Percentiles rank a stretch among this genome's conserved stretches.
Evolutionary conservation across 2,888 invertebrate species (phyloP).

Genomic region (Argyresthia goedartella): DNA sequence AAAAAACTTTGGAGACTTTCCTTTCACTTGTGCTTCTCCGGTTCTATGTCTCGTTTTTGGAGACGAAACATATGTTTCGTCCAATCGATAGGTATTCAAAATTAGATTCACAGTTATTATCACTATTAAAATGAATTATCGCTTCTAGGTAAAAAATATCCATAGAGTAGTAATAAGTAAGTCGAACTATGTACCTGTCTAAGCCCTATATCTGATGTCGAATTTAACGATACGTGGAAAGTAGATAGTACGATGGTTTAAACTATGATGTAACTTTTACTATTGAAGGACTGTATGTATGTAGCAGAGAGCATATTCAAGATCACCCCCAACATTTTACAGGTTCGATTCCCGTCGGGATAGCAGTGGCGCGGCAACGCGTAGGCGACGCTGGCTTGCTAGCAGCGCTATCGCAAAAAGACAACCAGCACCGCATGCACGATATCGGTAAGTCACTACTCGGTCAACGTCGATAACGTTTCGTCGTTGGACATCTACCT

Average conservation of each 20-base stretch:
- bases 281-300: no score
- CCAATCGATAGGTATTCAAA: background rate
- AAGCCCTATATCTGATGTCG: no score
- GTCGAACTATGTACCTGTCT: no score
- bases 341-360: constrained; percentile 84
- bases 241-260: no score
- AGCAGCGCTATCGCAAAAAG: constrained; percentile 69
- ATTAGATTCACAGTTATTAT: no score
- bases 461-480: constrained; percentile 3
- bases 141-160: no score
- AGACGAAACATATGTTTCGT: background rate
- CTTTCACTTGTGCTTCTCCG: background rate
- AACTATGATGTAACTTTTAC: no score
- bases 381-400: constrained; percentile 74
- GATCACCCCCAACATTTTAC: constrained; percentile 6
- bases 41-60: background rate
- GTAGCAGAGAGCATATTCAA: no score
- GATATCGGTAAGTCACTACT: constrained; percentile 62
- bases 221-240: no score
- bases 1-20: background rate
- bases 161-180: no score
- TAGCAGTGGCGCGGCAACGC: constrained; percentile 86
- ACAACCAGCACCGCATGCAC: constrained; percentile 66
- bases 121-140: no score
- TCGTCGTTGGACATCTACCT: background rate